These are phyloP conservation scores for Pachyuromys duprasi DNA, from an alignment of 2,797 vertebrate species.

Conservation along the genomic window DNA sequence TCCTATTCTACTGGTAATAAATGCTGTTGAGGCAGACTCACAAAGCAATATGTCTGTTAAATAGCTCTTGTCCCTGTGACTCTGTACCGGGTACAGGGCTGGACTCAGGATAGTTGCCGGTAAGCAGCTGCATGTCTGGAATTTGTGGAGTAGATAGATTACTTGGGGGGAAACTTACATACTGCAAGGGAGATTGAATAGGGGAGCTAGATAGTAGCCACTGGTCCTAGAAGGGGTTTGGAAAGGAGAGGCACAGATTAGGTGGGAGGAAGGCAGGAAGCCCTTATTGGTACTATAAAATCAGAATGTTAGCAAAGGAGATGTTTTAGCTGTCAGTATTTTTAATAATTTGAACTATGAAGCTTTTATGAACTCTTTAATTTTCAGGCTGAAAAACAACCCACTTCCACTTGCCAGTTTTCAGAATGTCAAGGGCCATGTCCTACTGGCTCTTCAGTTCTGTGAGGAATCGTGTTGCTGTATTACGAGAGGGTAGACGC, in stretches of 20 bases:
- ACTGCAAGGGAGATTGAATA: not conserved
- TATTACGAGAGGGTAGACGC: constrained; percentile 80
- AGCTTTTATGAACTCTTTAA: constrained; percentile 56
- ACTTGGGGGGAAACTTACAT: not conserved
- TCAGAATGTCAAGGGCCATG: constrained; percentile 92
- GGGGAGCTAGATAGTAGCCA: not conserved
- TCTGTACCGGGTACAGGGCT: not conserved
- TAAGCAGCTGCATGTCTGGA: constrained; percentile 5
- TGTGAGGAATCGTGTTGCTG: constrained; percentile 83
- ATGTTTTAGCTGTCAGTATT: constrained; percentile 44
- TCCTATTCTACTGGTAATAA: not conserved
- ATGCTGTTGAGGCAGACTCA: not conserved
- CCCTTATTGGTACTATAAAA: not conserved
- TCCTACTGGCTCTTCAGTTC: constrained; percentile 90
- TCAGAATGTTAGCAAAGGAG: constrained; percentile 3
- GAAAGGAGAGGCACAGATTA: not conserved
- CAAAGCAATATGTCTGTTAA: not conserved
- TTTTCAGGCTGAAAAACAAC: constrained; percentile 76
- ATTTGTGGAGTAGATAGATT: not conserved
- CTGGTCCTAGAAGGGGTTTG: not conserved
- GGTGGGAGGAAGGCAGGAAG: not conserved
- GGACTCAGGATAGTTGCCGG: not conserved
- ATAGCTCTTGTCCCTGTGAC: not conserved
- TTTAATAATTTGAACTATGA: constrained; percentile 54
- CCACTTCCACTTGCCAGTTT: not conserved